phyloP scores from a whole-genome alignment of 2,888 invertebrate genomes.

The Dusona sp. region DNA sequence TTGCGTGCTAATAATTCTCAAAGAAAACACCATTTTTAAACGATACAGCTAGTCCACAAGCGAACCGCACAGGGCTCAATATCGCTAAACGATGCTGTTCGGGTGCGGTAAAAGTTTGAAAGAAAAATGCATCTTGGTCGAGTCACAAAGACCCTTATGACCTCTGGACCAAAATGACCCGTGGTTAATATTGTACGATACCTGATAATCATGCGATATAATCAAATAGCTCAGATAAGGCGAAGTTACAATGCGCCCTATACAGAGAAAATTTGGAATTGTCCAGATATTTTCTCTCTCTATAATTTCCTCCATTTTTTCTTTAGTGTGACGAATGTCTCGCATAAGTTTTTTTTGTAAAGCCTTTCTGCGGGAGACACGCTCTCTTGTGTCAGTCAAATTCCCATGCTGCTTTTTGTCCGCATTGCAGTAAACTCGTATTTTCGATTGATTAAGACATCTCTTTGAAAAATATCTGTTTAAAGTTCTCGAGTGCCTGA shows the following conservation, averaged over 20 bases:
- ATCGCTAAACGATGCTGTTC: neutral
- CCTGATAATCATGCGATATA: constrained; percentile 91
- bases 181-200: constrained; percentile 58
- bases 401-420: constrained; percentile 72
- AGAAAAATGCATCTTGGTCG: neutral
- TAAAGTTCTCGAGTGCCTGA: constrained; percentile 69
- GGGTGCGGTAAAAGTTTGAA: neutral
- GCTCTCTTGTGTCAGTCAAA: constrained; percentile 68
- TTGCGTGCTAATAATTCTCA: too few species aligned
- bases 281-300: constrained; percentile 96
- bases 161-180: neutral
- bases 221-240: constrained; percentile 97
- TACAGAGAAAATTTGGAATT: constrained; percentile 95
- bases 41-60: too few species aligned
- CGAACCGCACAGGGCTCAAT: too few species aligned
- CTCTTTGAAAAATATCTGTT: constrained; percentile 76
- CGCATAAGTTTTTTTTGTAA: constrained; percentile 77
- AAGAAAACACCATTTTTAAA: too few species aligned
- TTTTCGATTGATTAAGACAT: constrained; percentile 74
- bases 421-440: constrained; percentile 75
- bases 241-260: constrained; percentile 93
- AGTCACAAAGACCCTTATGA: neutral
- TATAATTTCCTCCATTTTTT: constrained; percentile 90
- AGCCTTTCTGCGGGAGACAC: constrained; percentile 73
- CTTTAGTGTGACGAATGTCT: constrained; percentile 85